Evolutionary conservation across 2,113 vertebrate species (phyloP), one percentile per base, ranked within the genome.

Genomic region (Amblyornis subalaris): DNA sequence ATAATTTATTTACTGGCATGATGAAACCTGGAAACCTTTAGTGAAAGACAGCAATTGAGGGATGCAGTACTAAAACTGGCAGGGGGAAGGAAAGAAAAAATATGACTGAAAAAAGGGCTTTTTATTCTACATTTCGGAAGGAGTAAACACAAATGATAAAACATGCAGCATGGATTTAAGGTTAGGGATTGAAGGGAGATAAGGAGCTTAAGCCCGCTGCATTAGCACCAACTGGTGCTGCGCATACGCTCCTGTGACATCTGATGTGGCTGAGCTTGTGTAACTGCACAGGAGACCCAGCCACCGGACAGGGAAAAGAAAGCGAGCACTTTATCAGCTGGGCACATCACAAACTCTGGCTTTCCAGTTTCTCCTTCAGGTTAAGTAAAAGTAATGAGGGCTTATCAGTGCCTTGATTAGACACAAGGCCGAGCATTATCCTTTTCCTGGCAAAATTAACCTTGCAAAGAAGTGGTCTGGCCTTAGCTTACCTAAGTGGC

Each of bases 201-300:
- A 93, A 93, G 85, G 64, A 96, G 74, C 70, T 95, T 82, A 89
- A 82, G 36, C 10, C 53, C 0, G 0, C 4, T 89, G 77, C 61
- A 35, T 55, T 76, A 90, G 55, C 86, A 65, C 10, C 57, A 57
- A 24, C 24, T 48, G 53, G 35, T 51, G 35, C 73, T 78, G 76
- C 0, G 0, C 50, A 12, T 25, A 20, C 0, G 0, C 18, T 60
- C 18, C 64, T 45, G 69, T 48, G 70, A 50, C 45, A 85, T 51
- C 58, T 69, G 62, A 65, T 42, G 78, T 14, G 67, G 38, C 80
- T 62, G 53, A 29, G 26, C 72, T 50, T 58, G 38, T 58, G 55
- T 20, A 44, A 48, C 47, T 44, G 77, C 77, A 48, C 6, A 20
- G 72, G 9, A 78, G 14, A 84, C 5, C 14, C 44, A 31, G 36